Percentiles rank a stretch among this genome's conserved stretches.
Evolutionary conservation across 2,797 vertebrate species (phyloP).

Genomic region (Chanos chanos): DNA sequence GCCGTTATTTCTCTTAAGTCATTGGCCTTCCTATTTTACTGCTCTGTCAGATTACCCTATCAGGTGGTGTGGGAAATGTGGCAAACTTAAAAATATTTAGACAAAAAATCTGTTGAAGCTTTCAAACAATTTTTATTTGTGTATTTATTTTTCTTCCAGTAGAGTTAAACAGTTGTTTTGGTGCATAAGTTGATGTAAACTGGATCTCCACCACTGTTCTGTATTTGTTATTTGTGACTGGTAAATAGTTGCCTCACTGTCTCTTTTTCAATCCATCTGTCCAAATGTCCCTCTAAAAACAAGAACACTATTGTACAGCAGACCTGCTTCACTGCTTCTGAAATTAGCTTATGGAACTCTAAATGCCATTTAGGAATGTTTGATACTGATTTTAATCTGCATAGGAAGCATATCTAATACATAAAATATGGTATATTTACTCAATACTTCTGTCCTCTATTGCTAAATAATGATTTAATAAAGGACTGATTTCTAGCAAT

Average conservation of each 20-base stretch:
- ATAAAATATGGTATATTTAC: conserved; percentile 45
- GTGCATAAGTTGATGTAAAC: too few relatives aligned
- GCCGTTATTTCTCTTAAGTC: conserved; percentile 55
- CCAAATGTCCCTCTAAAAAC: neutral
- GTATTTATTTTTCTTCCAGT: neutral
- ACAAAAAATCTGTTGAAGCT: neutral
- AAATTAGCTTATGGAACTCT: conserved; percentile 19
- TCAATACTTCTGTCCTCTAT: conserved; percentile 16
- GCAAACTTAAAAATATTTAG: conserved; percentile 22
- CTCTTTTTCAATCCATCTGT: neutral
- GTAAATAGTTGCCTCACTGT: neutral
- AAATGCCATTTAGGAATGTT: conserved; percentile 44
- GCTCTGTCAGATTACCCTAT: conserved; percentile 30
- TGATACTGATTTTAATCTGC: conserved; percentile 49
- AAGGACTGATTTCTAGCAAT: conserved; percentile 1
- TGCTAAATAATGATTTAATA: conserved; percentile 13
- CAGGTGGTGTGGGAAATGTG: conserved; percentile 22
- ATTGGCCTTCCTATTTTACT: conserved; percentile 60
- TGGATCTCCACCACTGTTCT: too few relatives aligned
- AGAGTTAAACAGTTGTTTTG: too few relatives aligned
- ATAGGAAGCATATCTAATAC: conserved; percentile 10
- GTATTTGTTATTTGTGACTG: too few relatives aligned
- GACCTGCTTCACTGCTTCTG: conserved; percentile 40
- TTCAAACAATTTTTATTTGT: neutral
- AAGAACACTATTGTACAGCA: conserved; percentile 54